Percentiles rank a stretch among this genome's conserved stretches.
Evolutionary conservation across 2,113 vertebrate species (phyloP).

Genomic region (Mus pahari): DNA sequence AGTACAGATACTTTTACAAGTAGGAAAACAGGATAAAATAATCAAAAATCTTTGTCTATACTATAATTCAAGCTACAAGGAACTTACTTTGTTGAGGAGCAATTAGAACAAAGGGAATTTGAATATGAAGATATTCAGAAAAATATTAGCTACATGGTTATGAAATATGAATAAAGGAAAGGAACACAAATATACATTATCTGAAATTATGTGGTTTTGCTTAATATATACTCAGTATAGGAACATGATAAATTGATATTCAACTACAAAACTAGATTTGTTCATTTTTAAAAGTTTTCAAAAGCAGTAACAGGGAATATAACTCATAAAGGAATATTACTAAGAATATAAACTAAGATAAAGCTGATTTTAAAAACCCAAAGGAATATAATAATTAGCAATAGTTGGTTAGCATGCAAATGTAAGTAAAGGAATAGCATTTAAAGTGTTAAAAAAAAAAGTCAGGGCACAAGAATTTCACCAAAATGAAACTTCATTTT

Average conservation of each 20-base stretch:
- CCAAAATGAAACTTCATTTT: constrained; percentile 16
- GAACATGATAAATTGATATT: constrained; percentile 7
- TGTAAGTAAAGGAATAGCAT: not conserved
- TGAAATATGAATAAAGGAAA: constrained; percentile 26
- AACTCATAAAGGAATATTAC: constrained; percentile 25
- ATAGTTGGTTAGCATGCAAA: not conserved
- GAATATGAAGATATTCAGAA: constrained; percentile 35
- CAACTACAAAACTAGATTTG: constrained; percentile 7
- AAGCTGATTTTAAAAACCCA: not conserved
- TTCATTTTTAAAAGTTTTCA: constrained; percentile 51
- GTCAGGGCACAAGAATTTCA: not conserved
- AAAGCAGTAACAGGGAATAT: constrained; percentile 20
- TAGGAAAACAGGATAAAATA: constrained; percentile 35
- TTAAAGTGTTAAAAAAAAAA: not conserved
- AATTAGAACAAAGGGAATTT: constrained; percentile 13
- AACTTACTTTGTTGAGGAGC: constrained; percentile 56
- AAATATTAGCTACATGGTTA: not conserved
- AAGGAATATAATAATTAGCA: not conserved
- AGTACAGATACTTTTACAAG: constrained; percentile 33
- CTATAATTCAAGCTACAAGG: constrained; percentile 27
- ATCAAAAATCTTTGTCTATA: constrained; percentile 49
- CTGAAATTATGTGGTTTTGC: not conserved
- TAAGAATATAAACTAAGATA: constrained; percentile 40
- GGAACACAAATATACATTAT: not conserved
- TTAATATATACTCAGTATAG: not conserved